phyloP scores from a whole-genome alignment of 1,140 invertebrate genomes.

The Pseudomyrmex dendroicus region DNA sequence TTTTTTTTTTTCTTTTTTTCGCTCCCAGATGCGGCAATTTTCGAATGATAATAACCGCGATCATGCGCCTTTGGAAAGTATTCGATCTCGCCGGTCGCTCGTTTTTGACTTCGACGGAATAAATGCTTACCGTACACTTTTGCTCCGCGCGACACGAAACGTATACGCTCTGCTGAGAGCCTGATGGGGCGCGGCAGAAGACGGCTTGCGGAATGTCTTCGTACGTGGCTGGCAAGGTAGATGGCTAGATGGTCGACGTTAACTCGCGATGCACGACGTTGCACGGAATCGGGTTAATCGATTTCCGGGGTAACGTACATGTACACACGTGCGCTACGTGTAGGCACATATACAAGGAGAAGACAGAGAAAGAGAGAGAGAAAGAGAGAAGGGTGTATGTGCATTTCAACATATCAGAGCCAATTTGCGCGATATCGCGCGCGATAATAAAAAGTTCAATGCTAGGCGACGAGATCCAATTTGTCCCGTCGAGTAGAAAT shows the following conservation, averaged over 20 bases:
- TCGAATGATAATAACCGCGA: conserved; percentile 52
- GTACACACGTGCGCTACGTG: conserved; percentile 12
- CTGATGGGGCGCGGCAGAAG: conserved; percentile 5
- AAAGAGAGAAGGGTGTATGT: background rate
- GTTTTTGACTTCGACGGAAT: conserved; percentile 39
- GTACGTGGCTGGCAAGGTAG: conserved; percentile 41
- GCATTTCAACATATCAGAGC: conserved; percentile 36
- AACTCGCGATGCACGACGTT: conserved; percentile 35
- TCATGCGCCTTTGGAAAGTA: conserved; percentile 44
- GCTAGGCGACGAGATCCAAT: background rate
- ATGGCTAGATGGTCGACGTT: conserved; percentile 36
- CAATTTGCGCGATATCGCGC: conserved; percentile 19
- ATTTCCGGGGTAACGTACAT: conserved; percentile 51
- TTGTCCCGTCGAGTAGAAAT: background rate
- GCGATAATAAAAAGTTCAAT: conserved; percentile 10
- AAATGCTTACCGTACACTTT: conserved; percentile 66
- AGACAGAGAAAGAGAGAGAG: background rate
- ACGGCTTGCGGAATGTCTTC: conserved; percentile 39
- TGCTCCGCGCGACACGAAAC: conserved; percentile 25
- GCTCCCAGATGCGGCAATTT: conserved; percentile 12
- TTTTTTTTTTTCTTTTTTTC: conserved; percentile 9
- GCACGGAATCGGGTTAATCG: conserved; percentile 60
- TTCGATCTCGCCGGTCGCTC: conserved; percentile 35
- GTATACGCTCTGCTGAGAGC: background rate
- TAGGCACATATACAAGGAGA: background rate